A percentile compares a stretch with the other conserved stretches of the same genome.
Conservation (phyloP, 1,140 invertebrate genomes). For the Pemphigus obesinymphae region DNA sequence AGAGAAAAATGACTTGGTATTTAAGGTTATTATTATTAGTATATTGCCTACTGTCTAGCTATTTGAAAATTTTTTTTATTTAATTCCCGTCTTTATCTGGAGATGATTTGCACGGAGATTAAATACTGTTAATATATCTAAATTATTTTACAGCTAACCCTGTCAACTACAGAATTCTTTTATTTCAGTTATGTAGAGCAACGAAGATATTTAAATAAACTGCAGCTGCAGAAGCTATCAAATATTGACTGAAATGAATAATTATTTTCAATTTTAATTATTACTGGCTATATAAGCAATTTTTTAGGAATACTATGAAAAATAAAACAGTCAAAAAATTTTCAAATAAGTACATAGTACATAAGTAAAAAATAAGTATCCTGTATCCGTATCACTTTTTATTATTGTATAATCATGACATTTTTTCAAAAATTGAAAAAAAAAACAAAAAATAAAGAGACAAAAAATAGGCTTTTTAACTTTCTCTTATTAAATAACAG, state of each 20-base stretch:
- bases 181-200: neutral
- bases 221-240: neutral
- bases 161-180: constrained; percentile 30
- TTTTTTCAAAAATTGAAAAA: too few species aligned
- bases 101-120: neutral
- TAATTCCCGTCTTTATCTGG: neutral
- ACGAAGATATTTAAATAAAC: constrained; percentile 26
- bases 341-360: too few species aligned
- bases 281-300: too few species aligned
- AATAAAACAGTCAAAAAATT: too few species aligned
- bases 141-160: constrained; percentile 26
- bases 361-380: too few species aligned
- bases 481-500: too few species aligned
- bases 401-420: too few species aligned
- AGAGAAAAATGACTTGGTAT: neutral
- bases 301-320: too few species aligned
- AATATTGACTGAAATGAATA: neutral
- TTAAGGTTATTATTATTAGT: neutral
- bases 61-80: constrained; percentile 12
- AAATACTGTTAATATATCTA: constrained; percentile 26
- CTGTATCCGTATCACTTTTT: too few species aligned
- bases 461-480: too few species aligned
- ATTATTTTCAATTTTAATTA: neutral
- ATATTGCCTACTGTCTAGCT: too few species aligned
- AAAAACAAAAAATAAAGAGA: too few species aligned